Conservation (phyloP, 2,113 vertebrate genomes). For the Lathamus discolor region DNA sequence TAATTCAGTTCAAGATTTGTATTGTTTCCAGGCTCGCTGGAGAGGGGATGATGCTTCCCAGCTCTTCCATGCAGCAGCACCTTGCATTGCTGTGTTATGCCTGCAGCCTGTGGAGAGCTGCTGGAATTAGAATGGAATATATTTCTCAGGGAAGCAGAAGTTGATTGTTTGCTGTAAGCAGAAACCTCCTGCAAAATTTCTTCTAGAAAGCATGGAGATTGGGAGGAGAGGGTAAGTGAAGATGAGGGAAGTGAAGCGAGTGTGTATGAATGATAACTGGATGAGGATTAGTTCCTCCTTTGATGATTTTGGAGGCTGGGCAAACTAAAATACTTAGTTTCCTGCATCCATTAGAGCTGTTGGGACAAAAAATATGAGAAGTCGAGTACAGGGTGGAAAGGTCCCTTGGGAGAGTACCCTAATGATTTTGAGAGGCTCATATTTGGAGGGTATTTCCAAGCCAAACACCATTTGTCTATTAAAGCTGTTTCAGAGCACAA, state of each 20-base stretch:
- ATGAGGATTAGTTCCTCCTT: not conserved
- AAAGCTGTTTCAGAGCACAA: not conserved
- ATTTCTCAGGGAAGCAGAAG: not conserved
- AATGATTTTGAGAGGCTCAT: not conserved
- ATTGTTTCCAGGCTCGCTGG: not conserved
- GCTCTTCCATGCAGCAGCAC: not conserved
- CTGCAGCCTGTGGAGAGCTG: not conserved
- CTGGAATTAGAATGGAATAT: not conserved
- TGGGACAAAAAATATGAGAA: rapidly evolving
- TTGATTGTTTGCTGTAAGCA: not conserved
- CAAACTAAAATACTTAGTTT: not conserved
- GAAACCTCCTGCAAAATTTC: not conserved
- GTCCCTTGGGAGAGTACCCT: not conserved
- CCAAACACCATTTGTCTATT: not conserved
- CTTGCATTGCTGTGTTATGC: not conserved
- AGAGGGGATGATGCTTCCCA: not conserved
- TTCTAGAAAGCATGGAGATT: not conserved
- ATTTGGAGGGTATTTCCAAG: not conserved
- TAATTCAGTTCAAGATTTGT: not conserved
- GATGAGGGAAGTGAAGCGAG: not conserved
- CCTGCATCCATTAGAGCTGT: not conserved
- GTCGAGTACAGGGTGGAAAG: not conserved
- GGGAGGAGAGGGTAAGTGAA: not conserved
- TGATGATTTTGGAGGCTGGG: not conserved
- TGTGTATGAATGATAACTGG: not conserved